Base-by-base conservation (phyloP, 2,888 invertebrate genomes). In the Timandra comae region DNA sequence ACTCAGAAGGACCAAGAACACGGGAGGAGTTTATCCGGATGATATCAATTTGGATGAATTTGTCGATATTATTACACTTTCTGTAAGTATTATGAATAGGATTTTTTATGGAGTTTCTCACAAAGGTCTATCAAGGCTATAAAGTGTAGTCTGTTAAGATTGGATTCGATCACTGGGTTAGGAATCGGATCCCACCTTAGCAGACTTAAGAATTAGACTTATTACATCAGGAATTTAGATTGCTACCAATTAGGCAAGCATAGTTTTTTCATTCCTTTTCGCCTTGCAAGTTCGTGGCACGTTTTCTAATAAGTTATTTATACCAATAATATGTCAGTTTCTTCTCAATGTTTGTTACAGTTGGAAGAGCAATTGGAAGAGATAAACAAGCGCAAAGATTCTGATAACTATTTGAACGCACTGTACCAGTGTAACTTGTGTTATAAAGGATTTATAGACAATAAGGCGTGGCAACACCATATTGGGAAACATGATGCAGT, bases 371-470 rank as follows among this genome's bases (percentile, higher is more conserved):
- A 84, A 41, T 39, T 68, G 20, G 74, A 68, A 5, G 82, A 84
- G 43, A 68, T 84, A 31, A 53, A 35, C 19, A 67, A 75, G 12
- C 63, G 84, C 2, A 64, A 76, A 42, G 46, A 59, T 7, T 73
- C 78, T 0, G 63, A 70, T 1, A 84, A 85, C 52, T 85, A 79
- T 35, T 38, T 63, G 36, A 79, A 81, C 46, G 69, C 81, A 0
- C 56, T 71, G n/a, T 80, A 60, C 52, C 67, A 81, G 29, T 85
- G 84, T 43, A 53, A 62, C n/a, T 47, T 72, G 2, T 82, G 84
- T 41, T 85, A 54, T 44, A 77, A 79, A 22, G 84, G 84, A 0
- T 85, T 85, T 56, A 72, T 80, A 1, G 75, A 85, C 38, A 63
- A 68, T 0, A 56, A 66, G 9, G 74, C 84, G 0, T 85, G 74